Evolutionary conservation across 2,113 vertebrate genomes (phyloP).

Genomic region (Lasiurus borealis): DNA sequence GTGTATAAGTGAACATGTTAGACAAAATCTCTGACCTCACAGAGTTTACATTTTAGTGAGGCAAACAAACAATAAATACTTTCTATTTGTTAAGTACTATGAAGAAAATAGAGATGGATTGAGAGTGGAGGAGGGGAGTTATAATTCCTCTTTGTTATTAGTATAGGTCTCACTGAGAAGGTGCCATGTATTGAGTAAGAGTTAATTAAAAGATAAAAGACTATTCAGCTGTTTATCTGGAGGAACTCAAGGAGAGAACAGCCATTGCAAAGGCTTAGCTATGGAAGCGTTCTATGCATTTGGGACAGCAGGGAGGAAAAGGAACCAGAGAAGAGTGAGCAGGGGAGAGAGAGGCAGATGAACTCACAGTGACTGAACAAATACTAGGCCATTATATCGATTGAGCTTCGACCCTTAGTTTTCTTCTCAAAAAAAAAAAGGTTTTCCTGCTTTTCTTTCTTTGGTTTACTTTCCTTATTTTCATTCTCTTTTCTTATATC

Average conservation of each 20-base stretch:
- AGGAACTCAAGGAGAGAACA: not conserved
- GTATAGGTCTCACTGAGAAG: not conserved
- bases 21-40: not conserved
- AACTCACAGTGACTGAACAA: not conserved
- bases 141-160: not conserved
- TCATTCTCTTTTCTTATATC: not conserved
- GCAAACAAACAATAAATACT: not conserved
- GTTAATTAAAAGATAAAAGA: not conserved
- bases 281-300: not conserved
- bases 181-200: not conserved
- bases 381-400: not conserved
- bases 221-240: not conserved
- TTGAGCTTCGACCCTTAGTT: not conserved
- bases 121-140: not conserved
- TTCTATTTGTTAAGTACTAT: not conserved
- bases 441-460: not conserved
- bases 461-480: not conserved
- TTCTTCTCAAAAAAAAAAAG: not conserved
- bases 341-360: too few species aligned
- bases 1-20: not conserved
- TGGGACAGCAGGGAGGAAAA: not conserved
- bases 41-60: not conserved
- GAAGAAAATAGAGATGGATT: not conserved
- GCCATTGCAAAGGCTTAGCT: not conserved
- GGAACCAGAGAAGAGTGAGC: not conserved